phyloP scores from a whole-genome alignment of 2,888 invertebrate species.

The Meteorus cinctellus region DNA sequence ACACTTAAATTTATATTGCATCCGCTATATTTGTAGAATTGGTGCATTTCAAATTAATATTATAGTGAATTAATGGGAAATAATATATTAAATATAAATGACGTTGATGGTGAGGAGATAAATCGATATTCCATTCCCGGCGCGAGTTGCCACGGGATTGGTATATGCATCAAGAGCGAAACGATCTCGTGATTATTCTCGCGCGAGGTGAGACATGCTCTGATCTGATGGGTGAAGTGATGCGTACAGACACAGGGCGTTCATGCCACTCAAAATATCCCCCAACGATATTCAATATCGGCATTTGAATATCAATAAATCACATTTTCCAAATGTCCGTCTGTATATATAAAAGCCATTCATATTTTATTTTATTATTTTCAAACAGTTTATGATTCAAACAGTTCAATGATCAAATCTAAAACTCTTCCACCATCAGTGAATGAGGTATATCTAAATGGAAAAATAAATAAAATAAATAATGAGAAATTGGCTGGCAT shows the following conservation, averaged over 20 bases:
- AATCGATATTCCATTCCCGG: conserved; percentile 38
- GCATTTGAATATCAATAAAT: conserved; percentile 51
- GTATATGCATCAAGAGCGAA: conserved; percentile 24
- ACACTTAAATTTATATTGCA: conserved; percentile 28
- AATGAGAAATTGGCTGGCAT: conserved; percentile 8
- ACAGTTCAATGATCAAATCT: background rate
- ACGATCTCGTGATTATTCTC: conserved; percentile 34
- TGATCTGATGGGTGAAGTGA: conserved; percentile 36
- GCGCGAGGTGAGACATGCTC: conserved; percentile 24
- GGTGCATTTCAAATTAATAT: conserved; percentile 34
- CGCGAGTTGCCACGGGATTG: conserved; percentile 5
- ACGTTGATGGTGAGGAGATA: conserved; percentile 15
- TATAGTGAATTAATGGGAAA: conserved; percentile 31
- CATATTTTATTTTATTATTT: conserved; percentile 2
- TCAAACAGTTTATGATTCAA: background rate
- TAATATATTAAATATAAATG: conserved; percentile 16
- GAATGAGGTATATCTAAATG: background rate
- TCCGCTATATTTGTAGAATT: conserved; percentile 44
- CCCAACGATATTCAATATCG: conserved; percentile 44
- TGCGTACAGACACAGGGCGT: conserved; percentile 15
- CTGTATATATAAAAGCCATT: conserved; percentile 18
- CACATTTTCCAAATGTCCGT: conserved; percentile 48
- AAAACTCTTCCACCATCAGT: conserved; percentile 9
- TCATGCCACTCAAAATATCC: conserved; percentile 35
- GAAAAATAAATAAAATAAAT: background rate